phyloP scores from a whole-genome alignment of 2,113 vertebrate genomes.

The Bufo bufo region DNA sequence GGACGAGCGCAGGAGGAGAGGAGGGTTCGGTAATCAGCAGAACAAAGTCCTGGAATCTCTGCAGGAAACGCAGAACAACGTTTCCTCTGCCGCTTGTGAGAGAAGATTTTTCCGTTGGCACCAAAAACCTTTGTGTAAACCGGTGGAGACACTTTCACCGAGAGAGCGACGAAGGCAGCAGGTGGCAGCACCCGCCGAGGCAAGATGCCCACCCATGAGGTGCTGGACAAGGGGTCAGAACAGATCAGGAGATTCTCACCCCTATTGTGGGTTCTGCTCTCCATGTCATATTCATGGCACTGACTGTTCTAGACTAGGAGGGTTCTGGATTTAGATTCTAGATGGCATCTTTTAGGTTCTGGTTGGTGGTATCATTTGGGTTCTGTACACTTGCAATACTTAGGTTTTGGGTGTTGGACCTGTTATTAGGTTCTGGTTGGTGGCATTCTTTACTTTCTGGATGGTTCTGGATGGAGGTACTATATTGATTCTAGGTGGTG shows the following conservation, averaged over 20 bases:
- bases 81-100: conserved; percentile 50
- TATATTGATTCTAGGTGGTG: background rate
- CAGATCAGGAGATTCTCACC: background rate
- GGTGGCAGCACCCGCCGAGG: background rate
- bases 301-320: too few relatives aligned
- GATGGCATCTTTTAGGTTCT: too few relatives aligned
- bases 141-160: background rate
- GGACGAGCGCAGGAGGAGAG: conserved; percentile 8
- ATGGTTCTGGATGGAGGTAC: background rate
- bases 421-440: background rate
- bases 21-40: conserved; percentile 33
- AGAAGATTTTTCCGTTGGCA: conserved; percentile 29
- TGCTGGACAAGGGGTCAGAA: background rate
- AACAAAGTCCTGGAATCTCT: conserved; percentile 41
- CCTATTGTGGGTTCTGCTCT: too few relatives aligned
- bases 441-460: background rate
- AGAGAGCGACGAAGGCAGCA: too few relatives aligned
- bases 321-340: too few relatives aligned
- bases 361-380: background rate
- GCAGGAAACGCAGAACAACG: conserved; percentile 32
- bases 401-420: background rate
- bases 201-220: background rate
- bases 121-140: background rate
- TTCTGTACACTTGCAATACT: background rate
- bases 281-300: too few relatives aligned